Base-by-base conservation (phyloP, 2,113 vertebrate genomes). In the Datnioides undecimradiatus region DNA sequence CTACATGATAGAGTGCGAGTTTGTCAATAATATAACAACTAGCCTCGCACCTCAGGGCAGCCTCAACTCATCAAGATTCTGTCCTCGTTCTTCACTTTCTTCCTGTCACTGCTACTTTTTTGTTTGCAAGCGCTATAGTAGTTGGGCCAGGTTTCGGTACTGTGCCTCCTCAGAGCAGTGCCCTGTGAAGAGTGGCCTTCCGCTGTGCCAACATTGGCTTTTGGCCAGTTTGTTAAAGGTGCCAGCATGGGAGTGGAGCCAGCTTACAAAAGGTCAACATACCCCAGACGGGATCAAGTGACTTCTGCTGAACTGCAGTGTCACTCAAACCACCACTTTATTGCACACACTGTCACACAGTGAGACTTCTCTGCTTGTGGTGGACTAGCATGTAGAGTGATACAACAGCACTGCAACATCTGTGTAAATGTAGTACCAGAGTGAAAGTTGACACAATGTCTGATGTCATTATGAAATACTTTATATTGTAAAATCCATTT, bases 181-280 rank as follows among this genome's bases (percentile, higher is more conserved):
- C 54, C 63, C 73, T 57, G 59, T 48, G 60, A 67, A 60, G 71
- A 83, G 76, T 27, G 70, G 69, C 59, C 51, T 55, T 83, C 78
- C 5, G 51, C 80, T 68, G 69, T 68, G 82, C 78, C 86, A 88
- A 72, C 59, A 13, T 19, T 89, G 87, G 87, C 81, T 83, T 68
- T 27, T 3, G 51, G 84, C 85, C 89, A 84, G 77, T 54, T 79
- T 72, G 76, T 73, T 83, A 60, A 79, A 87, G 80, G 81, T 87
- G 87, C 80, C 88, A 88, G 77, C 73, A 36, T 83, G 77, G 83
- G 90, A 84, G 4, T n/a, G 78, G 29, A 72, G 84, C 86, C 85
- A 92, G 33, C 3, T 71, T 68, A 78, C 68, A 76, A 94, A 95
- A 95, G 93, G 95, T 95, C 93, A 93, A n/a, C 81, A 87, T 88